A percentile compares a stretch with the other conserved stretches of the same genome.
Evolutionary conservation across 2,888 invertebrate genomes (phyloP).

Genomic region (Polydesmus complanatus): DNA sequence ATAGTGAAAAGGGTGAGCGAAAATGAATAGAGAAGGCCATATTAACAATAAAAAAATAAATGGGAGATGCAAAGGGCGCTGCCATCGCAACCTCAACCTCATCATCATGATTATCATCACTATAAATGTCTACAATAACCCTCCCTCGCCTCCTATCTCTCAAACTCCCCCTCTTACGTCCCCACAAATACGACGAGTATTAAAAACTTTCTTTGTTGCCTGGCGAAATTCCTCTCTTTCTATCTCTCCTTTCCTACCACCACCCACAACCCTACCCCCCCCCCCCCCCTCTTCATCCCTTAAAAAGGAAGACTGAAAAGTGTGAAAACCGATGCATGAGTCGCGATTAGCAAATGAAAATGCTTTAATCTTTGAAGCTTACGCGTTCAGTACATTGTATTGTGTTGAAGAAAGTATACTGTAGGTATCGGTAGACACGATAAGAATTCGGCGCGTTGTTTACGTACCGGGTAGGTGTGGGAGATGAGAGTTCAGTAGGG

Average conservation of each 20-base stretch:
- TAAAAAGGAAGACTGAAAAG: no score
- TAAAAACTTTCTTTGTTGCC: not conserved
- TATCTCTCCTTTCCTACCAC: not conserved
- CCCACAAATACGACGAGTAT: not conserved
- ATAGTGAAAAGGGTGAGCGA: not conserved
- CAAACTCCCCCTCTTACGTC: not conserved
- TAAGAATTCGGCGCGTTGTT: no score
- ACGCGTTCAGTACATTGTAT: no score
- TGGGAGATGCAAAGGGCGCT: not conserved
- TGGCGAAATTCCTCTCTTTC: not conserved
- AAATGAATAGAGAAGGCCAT: not conserved
- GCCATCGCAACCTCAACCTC: not conserved
- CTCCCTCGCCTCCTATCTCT: not conserved
- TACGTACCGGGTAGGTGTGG: no score
- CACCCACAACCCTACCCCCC: not conserved
- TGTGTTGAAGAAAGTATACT: no score
- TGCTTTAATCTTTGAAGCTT: no score
- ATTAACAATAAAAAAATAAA: not conserved
- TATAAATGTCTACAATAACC: not conserved
- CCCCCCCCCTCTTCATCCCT: no score
- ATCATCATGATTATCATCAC: not conserved
- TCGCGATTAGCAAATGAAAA: no score
- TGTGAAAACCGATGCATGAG: no score
- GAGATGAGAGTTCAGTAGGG: no score
- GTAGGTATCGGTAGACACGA: no score